Percentiles rank a stretch among this genome's conserved stretches.
These are phyloP conservation scores for Zaprionus ghesquierei DNA, from an alignment of 1,140 invertebrate species.

Conservation along the genomic window DNA sequence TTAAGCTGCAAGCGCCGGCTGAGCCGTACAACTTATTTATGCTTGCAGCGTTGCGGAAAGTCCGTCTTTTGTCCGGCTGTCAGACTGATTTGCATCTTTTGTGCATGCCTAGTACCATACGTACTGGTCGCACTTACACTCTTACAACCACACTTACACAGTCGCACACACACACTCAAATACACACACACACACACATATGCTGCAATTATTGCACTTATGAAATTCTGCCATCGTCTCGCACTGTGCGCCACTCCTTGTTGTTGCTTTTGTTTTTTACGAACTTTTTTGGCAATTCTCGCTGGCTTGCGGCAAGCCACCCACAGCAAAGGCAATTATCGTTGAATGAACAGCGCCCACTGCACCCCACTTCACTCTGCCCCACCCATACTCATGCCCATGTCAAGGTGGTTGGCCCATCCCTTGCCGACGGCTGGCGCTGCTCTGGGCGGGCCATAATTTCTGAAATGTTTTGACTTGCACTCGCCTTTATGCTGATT, in stretches of 20 bases:
- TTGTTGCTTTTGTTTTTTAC: constrained; percentile 31
- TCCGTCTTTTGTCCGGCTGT: constrained; percentile 50
- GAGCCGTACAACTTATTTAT: constrained; percentile 72
- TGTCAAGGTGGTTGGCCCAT: not conserved
- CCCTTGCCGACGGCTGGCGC: constrained; percentile 33
- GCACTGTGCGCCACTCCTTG: constrained; percentile 25
- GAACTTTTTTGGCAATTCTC: constrained; percentile 43
- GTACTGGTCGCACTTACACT: constrained; percentile 2
- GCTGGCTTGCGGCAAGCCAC: constrained; percentile 18
- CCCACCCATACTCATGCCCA: not conserved
- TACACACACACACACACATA: not conserved
- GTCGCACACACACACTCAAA: not conserved
- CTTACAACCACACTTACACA: constrained; percentile 1
- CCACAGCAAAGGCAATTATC: constrained; percentile 67
- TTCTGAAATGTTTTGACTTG: constrained; percentile 79
- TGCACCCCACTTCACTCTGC: not conserved
- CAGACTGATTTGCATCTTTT: constrained; percentile 76
- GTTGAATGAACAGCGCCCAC: constrained; percentile 32
- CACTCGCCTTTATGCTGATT: constrained; percentile 78
- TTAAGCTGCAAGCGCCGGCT: constrained; percentile 33
- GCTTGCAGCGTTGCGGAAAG: constrained; percentile 48
- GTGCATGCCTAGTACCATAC: constrained; percentile 46
- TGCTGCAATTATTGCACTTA: constrained; percentile 73
- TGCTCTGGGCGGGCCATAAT: constrained; percentile 70
- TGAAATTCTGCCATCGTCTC: constrained; percentile 56